Evolutionary conservation across 2,113 vertebrate genomes (phyloP).

Genomic region (Catharus minimus): DNA sequence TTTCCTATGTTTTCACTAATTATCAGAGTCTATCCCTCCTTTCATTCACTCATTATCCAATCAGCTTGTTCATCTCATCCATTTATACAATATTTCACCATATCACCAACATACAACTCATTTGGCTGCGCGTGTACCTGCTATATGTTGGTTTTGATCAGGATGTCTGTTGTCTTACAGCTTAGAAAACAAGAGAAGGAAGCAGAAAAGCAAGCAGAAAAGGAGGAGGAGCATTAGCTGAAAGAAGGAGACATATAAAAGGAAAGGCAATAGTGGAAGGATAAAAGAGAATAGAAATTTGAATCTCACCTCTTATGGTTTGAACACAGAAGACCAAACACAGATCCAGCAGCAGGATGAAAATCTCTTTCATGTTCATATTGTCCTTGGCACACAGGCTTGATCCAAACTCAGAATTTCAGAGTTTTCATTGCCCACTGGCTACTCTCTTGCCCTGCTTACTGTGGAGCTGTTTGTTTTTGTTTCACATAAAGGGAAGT

Average conservation of each 20-base stretch:
- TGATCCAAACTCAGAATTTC: neutral
- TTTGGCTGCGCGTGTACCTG: neutral
- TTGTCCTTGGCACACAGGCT: neutral
- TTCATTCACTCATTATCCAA: neutral
- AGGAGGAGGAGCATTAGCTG: neutral
- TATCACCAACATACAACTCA: neutral
- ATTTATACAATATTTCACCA: neutral
- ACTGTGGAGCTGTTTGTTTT: neutral
- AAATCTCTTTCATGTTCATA: neutral
- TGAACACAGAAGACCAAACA: neutral
- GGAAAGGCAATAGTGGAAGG: neutral
- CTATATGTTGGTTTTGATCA: neutral
- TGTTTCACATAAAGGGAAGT: conserved; percentile 30
- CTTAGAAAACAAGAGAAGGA: neutral
- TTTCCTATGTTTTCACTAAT: neutral
- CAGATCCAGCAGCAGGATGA: neutral
- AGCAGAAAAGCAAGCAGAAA: neutral
- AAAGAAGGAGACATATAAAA: neutral
- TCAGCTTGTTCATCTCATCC: neutral
- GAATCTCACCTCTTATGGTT: conserved; percentile 46
- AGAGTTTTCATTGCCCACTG: neutral
- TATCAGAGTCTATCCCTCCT: neutral
- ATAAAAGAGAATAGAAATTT: neutral
- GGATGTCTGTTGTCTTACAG: neutral
- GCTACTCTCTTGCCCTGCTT: neutral